phyloP scores from a whole-genome alignment of 2,797 vertebrate species.

The Platalea minor region DNA sequence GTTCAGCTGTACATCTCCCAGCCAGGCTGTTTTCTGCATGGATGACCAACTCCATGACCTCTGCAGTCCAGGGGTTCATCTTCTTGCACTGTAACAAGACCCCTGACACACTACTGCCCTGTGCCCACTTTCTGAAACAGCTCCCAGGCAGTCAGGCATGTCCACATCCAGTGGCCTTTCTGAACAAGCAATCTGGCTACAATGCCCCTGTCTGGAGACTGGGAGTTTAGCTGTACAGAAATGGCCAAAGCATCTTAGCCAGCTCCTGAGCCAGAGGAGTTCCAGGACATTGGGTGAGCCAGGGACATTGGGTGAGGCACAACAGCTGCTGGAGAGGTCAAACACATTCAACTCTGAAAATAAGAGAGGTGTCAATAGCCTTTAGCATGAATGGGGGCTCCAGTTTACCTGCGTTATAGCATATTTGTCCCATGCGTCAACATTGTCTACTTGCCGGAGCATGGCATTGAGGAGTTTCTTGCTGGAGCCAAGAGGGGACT shows the following conservation, averaged over 20 bases:
- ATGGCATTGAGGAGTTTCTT: rapidly evolving
- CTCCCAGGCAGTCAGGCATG: neutral
- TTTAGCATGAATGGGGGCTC: neutral
- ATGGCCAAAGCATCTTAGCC: neutral
- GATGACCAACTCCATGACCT: neutral
- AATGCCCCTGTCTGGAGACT: neutral
- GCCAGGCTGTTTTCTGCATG: neutral
- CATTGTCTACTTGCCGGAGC: rapidly evolving
- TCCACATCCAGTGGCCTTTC: neutral
- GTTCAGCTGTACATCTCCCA: neutral
- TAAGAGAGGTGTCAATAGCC: neutral
- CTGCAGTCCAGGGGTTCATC: neutral
- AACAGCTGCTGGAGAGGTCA: neutral
- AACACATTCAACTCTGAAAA: neutral
- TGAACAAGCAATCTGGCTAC: neutral
- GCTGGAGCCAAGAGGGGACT: neutral
- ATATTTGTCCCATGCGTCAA: no score
- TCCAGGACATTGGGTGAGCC: neutral
- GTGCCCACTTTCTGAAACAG: neutral
- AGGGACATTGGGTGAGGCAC: neutral
- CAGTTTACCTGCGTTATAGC: neutral
- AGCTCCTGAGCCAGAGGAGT: neutral
- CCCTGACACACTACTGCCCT: no score
- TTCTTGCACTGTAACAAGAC: neutral
- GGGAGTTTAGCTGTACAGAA: neutral